Percentiles rank a stretch among this genome's conserved stretches.
phyloP scores from a whole-genome alignment of 2,113 vertebrate genomes.

The Penelope pileata region DNA sequence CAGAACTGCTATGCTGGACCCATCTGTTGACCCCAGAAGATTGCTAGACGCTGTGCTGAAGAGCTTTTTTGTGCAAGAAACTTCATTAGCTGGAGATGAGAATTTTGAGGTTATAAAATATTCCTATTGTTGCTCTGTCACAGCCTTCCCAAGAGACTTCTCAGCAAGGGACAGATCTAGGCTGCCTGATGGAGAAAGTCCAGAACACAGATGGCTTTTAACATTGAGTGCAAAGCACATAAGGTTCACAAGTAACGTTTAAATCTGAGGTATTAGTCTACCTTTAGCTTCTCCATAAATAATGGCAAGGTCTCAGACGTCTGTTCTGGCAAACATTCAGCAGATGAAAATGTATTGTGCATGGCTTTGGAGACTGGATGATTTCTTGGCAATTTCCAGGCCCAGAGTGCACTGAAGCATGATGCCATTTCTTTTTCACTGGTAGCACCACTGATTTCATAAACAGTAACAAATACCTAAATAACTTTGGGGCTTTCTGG shows the following conservation, averaged over 20 bases:
- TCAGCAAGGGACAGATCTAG: not conserved
- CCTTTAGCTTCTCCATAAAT: not conserved
- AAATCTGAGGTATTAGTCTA: not conserved
- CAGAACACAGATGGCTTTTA: not conserved
- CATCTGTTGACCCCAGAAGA: accelerated
- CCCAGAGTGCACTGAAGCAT: not conserved
- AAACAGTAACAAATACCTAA: not conserved
- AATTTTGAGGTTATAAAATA: not conserved
- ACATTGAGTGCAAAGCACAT: not conserved
- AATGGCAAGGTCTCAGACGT: not conserved
- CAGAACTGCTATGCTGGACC: not conserved
- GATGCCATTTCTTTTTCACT: not conserved
- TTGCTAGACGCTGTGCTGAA: not conserved
- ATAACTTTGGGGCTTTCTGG: not conserved
- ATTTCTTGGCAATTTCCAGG: not conserved
- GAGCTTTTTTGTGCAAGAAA: not conserved
- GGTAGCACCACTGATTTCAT: not conserved
- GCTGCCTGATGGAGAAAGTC: not conserved
- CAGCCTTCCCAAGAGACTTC: not conserved
- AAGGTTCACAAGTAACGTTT: not conserved
- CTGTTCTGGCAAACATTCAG: not conserved
- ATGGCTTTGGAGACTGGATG: not conserved
- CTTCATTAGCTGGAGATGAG: not conserved
- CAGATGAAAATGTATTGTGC: not conserved
- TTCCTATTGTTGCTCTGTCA: not conserved